phyloP scores from a whole-genome alignment of 2,113 vertebrate species.

The Pantherophis guttatus region DNA sequence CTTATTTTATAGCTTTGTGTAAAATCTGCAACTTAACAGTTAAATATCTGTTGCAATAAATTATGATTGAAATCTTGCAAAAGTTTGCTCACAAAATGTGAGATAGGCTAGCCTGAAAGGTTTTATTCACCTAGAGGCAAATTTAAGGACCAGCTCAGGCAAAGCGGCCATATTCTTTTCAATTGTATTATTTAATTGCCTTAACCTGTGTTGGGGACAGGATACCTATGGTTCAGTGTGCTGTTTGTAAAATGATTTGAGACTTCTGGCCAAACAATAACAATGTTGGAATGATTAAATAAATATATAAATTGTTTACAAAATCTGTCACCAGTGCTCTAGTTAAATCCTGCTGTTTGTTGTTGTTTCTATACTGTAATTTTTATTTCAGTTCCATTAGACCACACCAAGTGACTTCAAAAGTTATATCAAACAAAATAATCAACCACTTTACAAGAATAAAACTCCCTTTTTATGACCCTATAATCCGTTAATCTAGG shows the following conservation, averaged over 20 bases:
- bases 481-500: not conserved
- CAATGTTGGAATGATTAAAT: not conserved
- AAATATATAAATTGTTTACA: not conserved
- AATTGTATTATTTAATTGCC: conserved; percentile 26
- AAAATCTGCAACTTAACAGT: not conserved
- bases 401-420: not conserved
- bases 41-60: not conserved
- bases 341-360: not conserved
- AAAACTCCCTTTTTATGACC: not conserved
- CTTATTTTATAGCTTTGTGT: not conserved
- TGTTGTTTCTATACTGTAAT: not conserved
- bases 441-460: not conserved
- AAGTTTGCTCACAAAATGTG: not conserved
- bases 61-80: not conserved
- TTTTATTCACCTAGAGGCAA: conserved; percentile 4
- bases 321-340: not conserved
- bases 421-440: not conserved
- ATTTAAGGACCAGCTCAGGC: conserved; percentile 30
- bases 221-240: not conserved
- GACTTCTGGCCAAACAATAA: not conserved
- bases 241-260: not conserved
- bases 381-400: not conserved
- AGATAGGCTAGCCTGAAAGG: conserved; percentile 1
- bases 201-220: not conserved
- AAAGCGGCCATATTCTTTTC: conserved; percentile 19